Conservation (phyloP, 2,888 invertebrate species). For the Deroplatys truncata region DNA sequence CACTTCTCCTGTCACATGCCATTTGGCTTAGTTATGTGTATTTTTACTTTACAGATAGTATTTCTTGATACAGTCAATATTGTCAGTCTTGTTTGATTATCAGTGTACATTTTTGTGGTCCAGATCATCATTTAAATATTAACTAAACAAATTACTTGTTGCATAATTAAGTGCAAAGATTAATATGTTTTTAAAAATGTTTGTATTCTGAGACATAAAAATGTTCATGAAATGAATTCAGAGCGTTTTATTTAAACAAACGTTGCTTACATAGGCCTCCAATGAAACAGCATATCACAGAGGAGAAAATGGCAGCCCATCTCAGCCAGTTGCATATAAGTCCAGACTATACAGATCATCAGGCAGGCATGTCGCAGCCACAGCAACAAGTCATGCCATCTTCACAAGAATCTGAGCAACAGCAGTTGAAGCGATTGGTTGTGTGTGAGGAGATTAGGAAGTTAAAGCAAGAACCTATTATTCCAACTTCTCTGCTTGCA, state of each 20-base stretch:
- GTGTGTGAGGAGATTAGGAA: constrained; percentile 70
- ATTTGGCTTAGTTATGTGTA: no score
- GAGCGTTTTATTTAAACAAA: background rate
- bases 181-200: no score
- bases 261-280: background rate
- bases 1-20: no score
- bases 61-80: no score
- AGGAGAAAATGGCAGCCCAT: constrained; percentile 80
- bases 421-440: constrained; percentile 44
- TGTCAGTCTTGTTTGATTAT: no score
- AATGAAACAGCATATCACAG: constrained; percentile 72
- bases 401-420: constrained; percentile 27
- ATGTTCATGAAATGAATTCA: background rate
- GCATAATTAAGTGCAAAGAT: no score
- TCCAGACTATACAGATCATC: constrained; percentile 37
- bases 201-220: no score
- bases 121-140: no score
- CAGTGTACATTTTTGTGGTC: no score
- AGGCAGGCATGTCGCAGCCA: constrained; percentile 33
- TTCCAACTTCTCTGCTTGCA: constrained; percentile 62
- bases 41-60: no score
- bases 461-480: constrained; percentile 58
- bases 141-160: no score
- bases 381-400: background rate
- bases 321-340: constrained; percentile 70